Evolutionary conservation across 2,888 invertebrate genomes (phyloP).

Genomic region (Acholoe squamosa): DNA sequence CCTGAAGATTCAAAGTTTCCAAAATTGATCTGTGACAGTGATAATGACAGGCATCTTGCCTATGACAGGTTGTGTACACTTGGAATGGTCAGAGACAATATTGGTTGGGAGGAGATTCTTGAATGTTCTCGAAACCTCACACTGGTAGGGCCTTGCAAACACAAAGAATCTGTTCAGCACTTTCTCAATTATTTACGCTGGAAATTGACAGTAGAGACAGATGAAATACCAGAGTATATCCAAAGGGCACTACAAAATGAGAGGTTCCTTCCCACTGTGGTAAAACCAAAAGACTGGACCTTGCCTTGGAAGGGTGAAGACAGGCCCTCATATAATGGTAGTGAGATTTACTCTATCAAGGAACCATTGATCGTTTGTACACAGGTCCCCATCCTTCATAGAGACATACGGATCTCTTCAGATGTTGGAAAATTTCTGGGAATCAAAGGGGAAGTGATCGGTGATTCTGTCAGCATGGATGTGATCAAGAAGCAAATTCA

Average conservation of each 20-base stretch:
- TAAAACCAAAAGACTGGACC: neutral
- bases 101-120: neutral
- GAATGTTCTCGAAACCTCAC: neutral
- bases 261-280: neutral
- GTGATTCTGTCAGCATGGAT: neutral
- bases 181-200: neutral
- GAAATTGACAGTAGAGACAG: neutral
- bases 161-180: neutral
- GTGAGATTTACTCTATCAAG: neutral
- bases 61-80: neutral
- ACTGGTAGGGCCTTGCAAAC: neutral
- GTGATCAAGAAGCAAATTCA: neutral
- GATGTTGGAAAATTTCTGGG: conserved; percentile 18
- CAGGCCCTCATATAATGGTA: neutral
- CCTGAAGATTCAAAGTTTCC: neutral
- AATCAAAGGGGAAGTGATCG: neutral
- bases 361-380: neutral
- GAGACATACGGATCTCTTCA: neutral
- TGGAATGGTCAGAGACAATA: conserved; percentile 18
- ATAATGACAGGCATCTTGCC: neutral
- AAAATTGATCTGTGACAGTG: neutral
- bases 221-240: neutral
- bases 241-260: neutral
- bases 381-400: neutral
- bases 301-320: conserved; percentile 16